Evolutionary conservation across 92 coral and sea anemone genomes (phyloP).

Genomic region (Umimayanthus chanpuru): DNA sequence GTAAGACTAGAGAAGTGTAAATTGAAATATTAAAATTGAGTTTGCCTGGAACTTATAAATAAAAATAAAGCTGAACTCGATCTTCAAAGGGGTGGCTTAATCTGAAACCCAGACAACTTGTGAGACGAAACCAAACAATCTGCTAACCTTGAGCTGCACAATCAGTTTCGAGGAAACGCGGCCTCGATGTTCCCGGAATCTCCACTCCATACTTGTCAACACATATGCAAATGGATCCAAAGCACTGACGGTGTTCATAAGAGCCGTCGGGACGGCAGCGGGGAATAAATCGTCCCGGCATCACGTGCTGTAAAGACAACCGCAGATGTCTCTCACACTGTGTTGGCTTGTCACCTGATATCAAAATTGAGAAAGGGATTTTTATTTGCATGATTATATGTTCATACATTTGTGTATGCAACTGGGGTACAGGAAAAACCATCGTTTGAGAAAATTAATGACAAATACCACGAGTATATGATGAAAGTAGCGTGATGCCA

Average conservation of each 20-base stretch:
- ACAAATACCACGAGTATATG: too few relatives aligned
- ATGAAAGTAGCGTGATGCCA: too few relatives aligned
- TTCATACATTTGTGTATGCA: too few relatives aligned
- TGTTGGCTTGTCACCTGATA: conserved; percentile 54
- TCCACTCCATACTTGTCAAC: conserved; percentile 83
- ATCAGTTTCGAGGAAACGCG: conserved; percentile 72
- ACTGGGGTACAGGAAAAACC: too few relatives aligned
- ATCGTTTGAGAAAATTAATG: too few relatives aligned
- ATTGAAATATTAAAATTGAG: too few relatives aligned
- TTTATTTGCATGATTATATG: background rate
- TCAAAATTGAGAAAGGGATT: background rate
- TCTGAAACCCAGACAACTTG: background rate
- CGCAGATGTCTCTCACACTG: conserved; percentile 75
- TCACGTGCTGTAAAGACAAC: conserved; percentile 68
- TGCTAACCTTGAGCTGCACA: conserved; percentile 69
- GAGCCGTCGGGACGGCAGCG: conserved; percentile 80
- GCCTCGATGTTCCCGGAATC: conserved; percentile 80
- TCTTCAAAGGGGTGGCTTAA: background rate
- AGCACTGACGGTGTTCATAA: conserved; percentile 78
- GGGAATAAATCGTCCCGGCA: conserved; percentile 89
- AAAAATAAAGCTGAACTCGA: background rate
- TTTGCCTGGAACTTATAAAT: too few relatives aligned
- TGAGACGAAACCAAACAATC: background rate
- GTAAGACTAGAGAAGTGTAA: too few relatives aligned
- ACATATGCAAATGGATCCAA: conserved; percentile 87